Evolutionary conservation across 2,797 vertebrate species (phyloP).

Genomic region (Antennarius maculatus): DNA sequence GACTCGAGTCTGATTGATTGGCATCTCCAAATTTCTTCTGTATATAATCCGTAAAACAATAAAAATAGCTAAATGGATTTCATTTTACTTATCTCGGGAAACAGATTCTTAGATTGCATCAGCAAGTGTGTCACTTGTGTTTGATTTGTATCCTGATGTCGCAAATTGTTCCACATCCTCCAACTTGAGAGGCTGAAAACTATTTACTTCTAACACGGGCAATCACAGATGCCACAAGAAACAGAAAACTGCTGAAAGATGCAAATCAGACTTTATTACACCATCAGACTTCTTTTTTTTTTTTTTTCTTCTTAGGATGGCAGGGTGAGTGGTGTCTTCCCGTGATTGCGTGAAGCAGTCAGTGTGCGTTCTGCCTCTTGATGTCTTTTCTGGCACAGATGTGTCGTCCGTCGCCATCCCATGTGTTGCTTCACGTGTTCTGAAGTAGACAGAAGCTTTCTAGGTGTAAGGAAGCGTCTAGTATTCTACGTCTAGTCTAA

Average conservation of each 20-base stretch:
- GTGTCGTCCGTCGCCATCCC: neutral
- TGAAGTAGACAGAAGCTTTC: constrained; percentile 9
- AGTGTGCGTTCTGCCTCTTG: neutral
- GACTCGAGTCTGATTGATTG: constrained; percentile 25
- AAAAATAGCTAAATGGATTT: constrained; percentile 1
- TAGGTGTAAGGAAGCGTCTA: constrained; percentile 33
- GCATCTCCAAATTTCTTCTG: constrained; percentile 18
- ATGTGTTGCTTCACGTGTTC: constrained; percentile 1
- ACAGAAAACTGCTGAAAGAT: constrained; percentile 5
- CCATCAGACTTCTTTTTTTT: constrained; percentile 6
- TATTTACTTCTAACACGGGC: constrained; percentile 21
- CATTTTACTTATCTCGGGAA: constrained; percentile 19
- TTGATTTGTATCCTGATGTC: constrained; percentile 24
- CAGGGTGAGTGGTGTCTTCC: neutral
- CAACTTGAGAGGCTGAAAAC: constrained; percentile 12
- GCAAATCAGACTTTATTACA: constrained; percentile 13
- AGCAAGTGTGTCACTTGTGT: constrained; percentile 3
- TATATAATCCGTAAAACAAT: constrained; percentile 13
- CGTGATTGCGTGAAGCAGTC: constrained; percentile 9
- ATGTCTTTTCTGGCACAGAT: constrained; percentile 37
- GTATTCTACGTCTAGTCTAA: neutral
- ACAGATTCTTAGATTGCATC: constrained; percentile 17
- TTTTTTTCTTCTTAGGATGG: neutral
- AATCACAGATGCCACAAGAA: constrained; percentile 12
- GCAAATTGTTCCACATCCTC: constrained; percentile 17